Conservation (phyloP, 2,113 vertebrate species). For the Corythaixoides concolor region DNA sequence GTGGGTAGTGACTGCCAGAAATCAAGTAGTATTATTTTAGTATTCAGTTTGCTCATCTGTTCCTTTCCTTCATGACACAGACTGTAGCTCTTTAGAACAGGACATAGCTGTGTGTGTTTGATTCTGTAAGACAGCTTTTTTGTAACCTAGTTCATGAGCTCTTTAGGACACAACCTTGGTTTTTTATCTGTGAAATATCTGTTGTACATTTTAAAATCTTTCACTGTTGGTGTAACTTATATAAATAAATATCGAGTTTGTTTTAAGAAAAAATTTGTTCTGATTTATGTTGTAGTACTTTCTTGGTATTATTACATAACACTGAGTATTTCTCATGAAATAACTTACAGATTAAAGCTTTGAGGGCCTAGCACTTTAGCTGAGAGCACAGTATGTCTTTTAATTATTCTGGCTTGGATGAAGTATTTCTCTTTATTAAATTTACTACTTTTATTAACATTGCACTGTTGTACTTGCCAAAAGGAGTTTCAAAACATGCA, state of each 20-base stretch:
- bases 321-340: slow-evolving; percentile 4
- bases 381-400: slow-evolving; percentile 60
- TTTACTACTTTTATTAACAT: slow-evolving; percentile 67
- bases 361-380: slow-evolving; percentile 36
- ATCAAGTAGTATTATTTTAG: background rate
- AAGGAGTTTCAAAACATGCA: slow-evolving; percentile 56
- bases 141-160: background rate
- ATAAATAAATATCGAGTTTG: slow-evolving; percentile 23
- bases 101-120: background rate
- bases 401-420: slow-evolving; percentile 68
- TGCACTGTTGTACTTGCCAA: slow-evolving; percentile 57
- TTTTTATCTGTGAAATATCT: slow-evolving; percentile 21
- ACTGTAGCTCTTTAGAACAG: background rate
- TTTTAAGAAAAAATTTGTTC: background rate
- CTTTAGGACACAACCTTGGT: background rate
- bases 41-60: background rate
- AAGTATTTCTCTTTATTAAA: slow-evolving; percentile 67
- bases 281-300: background rate
- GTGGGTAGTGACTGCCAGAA: background rate
- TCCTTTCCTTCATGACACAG: background rate
- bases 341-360: slow-evolving; percentile 18
- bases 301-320: background rate
- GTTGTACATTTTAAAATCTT: background rate
- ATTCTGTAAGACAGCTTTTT: background rate
- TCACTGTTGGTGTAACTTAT: slow-evolving; percentile 14